These are phyloP conservation scores for Neogale vison DNA, from an alignment of 2,113 vertebrate species.

Conservation along the genomic window DNA sequence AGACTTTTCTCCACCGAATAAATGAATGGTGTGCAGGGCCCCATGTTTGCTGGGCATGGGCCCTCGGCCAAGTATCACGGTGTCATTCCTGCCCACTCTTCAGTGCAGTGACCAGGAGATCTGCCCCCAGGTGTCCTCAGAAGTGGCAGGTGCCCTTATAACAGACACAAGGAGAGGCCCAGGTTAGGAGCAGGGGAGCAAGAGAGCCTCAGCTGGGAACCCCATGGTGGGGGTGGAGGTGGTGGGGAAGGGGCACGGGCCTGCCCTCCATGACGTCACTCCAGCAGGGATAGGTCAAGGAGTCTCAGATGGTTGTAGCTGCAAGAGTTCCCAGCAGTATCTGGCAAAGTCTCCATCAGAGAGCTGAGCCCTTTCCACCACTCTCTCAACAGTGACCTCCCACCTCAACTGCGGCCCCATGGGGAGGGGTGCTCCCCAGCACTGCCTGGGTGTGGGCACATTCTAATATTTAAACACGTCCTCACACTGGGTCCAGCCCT, in stretches of 20 bases:
- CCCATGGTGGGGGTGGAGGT: background rate
- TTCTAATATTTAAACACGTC: background rate
- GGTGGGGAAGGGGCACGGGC: accelerated
- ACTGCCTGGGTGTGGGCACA: background rate
- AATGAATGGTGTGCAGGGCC: background rate
- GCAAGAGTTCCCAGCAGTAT: background rate
- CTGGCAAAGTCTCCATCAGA: background rate
- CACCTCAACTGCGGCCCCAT: accelerated
- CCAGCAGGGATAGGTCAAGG: background rate
- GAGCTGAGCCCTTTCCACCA: background rate
- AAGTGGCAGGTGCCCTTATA: background rate
- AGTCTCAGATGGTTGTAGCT: background rate
- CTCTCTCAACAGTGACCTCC: background rate
- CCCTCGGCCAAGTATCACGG: background rate
- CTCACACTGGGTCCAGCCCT: background rate
- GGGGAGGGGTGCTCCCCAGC: background rate
- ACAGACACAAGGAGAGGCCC: background rate
- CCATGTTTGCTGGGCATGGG: accelerated
- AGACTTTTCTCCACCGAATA: background rate
- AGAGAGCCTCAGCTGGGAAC: background rate
- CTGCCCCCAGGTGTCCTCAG: background rate
- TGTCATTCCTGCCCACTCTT: too few relatives aligned
- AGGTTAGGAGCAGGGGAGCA: accelerated
- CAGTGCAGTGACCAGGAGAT: too few relatives aligned
- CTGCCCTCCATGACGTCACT: background rate